These are phyloP conservation scores for Dynastes grantii DNA, from an alignment of 2,888 invertebrate genomes.

Conservation along the genomic window DNA sequence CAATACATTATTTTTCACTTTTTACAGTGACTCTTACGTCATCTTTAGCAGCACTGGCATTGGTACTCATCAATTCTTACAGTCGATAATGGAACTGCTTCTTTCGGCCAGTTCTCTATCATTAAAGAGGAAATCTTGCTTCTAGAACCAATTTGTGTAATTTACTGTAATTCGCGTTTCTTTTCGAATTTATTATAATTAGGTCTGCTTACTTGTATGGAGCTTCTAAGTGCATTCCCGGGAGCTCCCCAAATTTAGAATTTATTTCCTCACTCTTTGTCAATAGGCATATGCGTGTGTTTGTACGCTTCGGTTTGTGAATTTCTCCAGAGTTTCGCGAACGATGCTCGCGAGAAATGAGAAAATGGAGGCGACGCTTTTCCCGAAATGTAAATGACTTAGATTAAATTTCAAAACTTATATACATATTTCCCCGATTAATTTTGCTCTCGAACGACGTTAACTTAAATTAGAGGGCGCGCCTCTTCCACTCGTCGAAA, in stretches of 20 bases:
- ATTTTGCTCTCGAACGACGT: slow-evolving; percentile 21
- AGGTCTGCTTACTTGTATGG: not conserved
- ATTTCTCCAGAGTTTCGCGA: not conserved
- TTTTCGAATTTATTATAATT: not conserved
- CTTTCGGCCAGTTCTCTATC: not conserved
- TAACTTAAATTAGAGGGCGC: slow-evolving; percentile 35
- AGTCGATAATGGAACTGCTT: not conserved
- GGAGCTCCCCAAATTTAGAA: too few relatives aligned
- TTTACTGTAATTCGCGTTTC: slow-evolving; percentile 3
- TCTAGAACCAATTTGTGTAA: slow-evolving; percentile 5
- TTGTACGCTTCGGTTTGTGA: not conserved
- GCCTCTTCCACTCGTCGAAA: not conserved
- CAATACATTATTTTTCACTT: slow-evolving; percentile 2
- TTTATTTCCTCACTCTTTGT: too few relatives aligned
- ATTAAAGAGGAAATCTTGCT: not conserved
- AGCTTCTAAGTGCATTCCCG: not conserved
- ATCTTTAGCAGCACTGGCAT: not conserved
- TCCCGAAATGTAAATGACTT: slow-evolving; percentile 10
- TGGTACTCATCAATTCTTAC: not conserved
- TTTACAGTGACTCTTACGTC: not conserved
- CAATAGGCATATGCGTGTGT: too few relatives aligned
- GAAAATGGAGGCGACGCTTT: slow-evolving; percentile 4
- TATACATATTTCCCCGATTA: slow-evolving; percentile 27
- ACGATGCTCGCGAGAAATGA: not conserved
- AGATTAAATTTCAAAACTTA: slow-evolving; percentile 18